Conservation (phyloP, 2,113 vertebrate species). For the Phoenicopterus ruber region DNA sequence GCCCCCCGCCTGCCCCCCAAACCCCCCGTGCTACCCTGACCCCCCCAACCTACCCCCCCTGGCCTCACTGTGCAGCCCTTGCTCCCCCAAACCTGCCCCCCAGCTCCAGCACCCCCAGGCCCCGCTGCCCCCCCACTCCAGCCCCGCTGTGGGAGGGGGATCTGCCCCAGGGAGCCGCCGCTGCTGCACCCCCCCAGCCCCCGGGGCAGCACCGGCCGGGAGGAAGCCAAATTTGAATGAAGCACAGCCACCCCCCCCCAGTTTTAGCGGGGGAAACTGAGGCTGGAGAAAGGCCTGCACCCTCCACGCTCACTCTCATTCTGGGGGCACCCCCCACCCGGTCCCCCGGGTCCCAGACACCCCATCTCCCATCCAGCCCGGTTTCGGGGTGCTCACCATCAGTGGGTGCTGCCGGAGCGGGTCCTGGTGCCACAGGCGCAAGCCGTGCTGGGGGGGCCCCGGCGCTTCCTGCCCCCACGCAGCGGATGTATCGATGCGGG, state of each 20-base stretch:
- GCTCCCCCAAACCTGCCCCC: neutral
- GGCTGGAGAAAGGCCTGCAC: neutral
- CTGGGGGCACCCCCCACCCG: neutral
- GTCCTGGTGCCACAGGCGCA: neutral
- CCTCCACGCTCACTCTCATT: neutral
- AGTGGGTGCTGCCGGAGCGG: neutral
- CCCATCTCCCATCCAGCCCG: neutral
- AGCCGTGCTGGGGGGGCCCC: neutral
- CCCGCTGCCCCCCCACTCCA: too few relatives aligned
- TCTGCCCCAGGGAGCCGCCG: neutral
- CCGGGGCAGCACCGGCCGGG: too few relatives aligned
- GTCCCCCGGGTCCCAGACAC: rapidly evolving
- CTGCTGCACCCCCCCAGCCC: neutral
- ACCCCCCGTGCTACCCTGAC: neutral
- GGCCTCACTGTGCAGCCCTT: neutral
- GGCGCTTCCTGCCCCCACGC: neutral
- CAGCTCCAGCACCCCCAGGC: neutral
- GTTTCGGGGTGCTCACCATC: neutral
- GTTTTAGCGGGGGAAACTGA: neutral
- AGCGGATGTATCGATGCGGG: neutral
- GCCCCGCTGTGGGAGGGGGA: neutral
- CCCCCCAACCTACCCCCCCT: too few relatives aligned
- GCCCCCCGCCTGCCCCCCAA: too few relatives aligned
- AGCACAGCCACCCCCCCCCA: neutral
- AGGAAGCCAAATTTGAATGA: neutral